These are phyloP conservation scores for Scaptomyza flava DNA, from an alignment of 2,888 invertebrate genomes.

Conservation along the genomic window DNA sequence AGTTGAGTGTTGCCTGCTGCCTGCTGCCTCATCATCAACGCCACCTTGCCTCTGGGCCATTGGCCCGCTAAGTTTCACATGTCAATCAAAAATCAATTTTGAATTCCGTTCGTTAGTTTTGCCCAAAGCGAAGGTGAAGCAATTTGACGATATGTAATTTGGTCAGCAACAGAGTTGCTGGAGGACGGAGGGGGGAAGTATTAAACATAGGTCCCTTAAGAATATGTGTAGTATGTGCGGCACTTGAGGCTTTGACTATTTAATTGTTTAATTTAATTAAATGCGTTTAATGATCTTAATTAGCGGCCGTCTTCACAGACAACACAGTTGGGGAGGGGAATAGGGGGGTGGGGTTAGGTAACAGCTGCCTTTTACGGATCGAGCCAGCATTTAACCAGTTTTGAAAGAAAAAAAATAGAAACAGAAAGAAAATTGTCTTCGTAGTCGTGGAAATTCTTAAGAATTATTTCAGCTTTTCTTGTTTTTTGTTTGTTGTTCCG, in stretches of 20 bases:
- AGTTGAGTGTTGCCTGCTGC: no score
- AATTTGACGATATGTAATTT: slow-evolving; percentile 58
- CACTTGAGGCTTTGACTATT: slow-evolving; percentile 47
- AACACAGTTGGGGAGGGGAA: no score
- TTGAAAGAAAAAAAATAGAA: not conserved
- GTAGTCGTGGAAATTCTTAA: slow-evolving; percentile 28
- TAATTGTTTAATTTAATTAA: slow-evolving; percentile 80
- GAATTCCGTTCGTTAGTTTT: slow-evolving; percentile 57
- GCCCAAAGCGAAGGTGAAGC: slow-evolving; percentile 63
- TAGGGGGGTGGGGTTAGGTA: not conserved
- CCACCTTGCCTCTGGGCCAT: slow-evolving; percentile 50
- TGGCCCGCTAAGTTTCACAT: slow-evolving; percentile 75
- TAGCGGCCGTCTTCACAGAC: slow-evolving; percentile 49
- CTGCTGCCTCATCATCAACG: no score
- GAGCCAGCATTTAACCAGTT: slow-evolving; percentile 31
- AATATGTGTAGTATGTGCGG: slow-evolving; percentile 28
- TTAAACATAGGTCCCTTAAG: slow-evolving; percentile 40
- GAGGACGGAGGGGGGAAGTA: not conserved
- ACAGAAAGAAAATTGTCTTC: not conserved
- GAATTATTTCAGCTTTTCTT: slow-evolving; percentile 22
- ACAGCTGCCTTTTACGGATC: slow-evolving; percentile 52
- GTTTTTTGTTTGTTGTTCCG: no score
- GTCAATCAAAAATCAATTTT: slow-evolving; percentile 78
- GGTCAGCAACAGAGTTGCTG: slow-evolving; percentile 41
- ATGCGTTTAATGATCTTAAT: slow-evolving; percentile 74